Conservation (phyloP, 2,113 vertebrate genomes). For the Sturnus vulgaris region DNA sequence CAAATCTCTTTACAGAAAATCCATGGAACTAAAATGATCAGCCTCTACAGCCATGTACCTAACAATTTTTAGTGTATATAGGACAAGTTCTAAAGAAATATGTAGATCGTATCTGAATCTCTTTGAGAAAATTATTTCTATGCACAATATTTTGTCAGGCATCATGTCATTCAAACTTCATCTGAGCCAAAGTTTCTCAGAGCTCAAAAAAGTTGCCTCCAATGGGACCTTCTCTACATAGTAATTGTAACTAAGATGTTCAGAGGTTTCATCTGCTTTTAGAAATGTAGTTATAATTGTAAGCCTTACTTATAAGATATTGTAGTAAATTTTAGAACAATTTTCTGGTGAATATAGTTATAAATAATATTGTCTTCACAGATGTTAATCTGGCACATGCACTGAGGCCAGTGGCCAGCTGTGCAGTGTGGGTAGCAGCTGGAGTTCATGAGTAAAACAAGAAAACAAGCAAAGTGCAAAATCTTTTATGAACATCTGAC, state of each 20-base stretch:
- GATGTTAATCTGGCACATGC: conserved; percentile 9
- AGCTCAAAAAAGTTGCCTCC: not conserved
- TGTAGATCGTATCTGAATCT: not conserved
- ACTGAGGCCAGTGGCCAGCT: not conserved
- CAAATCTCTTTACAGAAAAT: not conserved
- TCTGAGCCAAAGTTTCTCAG: not conserved
- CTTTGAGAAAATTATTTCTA: not conserved
- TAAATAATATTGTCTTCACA: not conserved
- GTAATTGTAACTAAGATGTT: not conserved
- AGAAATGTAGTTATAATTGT: not conserved
- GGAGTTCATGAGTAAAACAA: conserved; percentile 11
- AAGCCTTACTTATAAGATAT: not conserved
- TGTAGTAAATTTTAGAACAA: not conserved
- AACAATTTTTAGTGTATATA: not conserved
- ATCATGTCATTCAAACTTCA: not conserved
- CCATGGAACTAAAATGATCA: not conserved
- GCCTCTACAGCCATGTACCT: not conserved
- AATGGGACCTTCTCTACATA: not conserved
- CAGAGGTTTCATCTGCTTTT: not conserved
- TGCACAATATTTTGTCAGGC: not conserved
- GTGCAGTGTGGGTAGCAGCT: not conserved
- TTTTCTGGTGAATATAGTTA: not conserved
- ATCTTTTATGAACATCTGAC: not conserved
- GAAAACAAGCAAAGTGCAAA: not conserved
- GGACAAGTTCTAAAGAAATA: not conserved